Percentiles rank a stretch among this genome's conserved stretches.
phyloP scores from a whole-genome alignment of 2,888 invertebrate genomes.

The Cryptocheilus praepositus region DNA sequence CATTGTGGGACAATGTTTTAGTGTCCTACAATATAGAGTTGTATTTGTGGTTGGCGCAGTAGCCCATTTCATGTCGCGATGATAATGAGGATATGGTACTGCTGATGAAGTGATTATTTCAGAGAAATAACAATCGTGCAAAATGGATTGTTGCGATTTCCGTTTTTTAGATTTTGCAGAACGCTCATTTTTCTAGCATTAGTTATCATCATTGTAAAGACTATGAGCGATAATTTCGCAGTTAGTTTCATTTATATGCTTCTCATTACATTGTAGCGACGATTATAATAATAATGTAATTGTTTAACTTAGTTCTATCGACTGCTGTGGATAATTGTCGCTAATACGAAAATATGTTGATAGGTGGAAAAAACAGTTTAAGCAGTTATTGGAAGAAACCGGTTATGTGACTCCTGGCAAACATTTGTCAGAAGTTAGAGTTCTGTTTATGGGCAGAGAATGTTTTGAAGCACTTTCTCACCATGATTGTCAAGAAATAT shows the following conservation, averaged over 20 bases:
- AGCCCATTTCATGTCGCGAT: background rate
- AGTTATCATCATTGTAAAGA: background rate
- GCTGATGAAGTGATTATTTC: background rate
- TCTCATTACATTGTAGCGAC: too few relatives aligned
- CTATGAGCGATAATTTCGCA: background rate
- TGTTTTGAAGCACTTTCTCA: slow-evolving; percentile 95
- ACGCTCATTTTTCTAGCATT: background rate
- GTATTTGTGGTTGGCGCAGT: slow-evolving; percentile 3
- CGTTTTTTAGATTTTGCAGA: too few relatives aligned
- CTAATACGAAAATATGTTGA: slow-evolving; percentile 23
- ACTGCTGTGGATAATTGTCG: too few relatives aligned
- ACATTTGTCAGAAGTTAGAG: slow-evolving; percentile 90
- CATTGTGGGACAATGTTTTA: background rate
- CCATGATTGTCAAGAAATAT: slow-evolving; percentile 93
- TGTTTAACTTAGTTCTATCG: too few relatives aligned
- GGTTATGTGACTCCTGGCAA: slow-evolving; percentile 98
- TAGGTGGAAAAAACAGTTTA: slow-evolving; percentile 96
- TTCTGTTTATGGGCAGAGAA: slow-evolving; percentile 94
- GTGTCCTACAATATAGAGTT: background rate
- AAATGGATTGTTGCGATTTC: background rate
- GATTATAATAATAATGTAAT: too few relatives aligned
- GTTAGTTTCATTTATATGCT: too few relatives aligned
- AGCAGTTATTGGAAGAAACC: slow-evolving; percentile 93
- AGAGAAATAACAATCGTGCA: background rate
- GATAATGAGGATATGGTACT: background rate